Percentiles rank a stretch among this genome's conserved stretches.
phyloP scores from a whole-genome alignment of 1,140 invertebrate genomes.

The Drosophila saltans region DNA sequence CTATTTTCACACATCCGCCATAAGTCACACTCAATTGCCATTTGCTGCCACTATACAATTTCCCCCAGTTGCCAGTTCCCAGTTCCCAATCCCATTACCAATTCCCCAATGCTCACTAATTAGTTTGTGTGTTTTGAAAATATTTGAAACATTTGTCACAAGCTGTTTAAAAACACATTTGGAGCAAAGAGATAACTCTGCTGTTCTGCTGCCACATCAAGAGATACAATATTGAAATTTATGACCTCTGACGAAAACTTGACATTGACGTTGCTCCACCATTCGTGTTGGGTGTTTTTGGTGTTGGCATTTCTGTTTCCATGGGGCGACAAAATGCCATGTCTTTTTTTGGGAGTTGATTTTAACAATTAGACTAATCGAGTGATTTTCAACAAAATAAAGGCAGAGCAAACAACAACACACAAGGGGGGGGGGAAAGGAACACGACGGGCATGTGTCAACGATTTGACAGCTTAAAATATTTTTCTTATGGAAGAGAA shows the following conservation, averaged over 20 bases:
- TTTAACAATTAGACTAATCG: constrained; percentile 80
- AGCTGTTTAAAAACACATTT: constrained; percentile 73
- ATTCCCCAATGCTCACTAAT: constrained; percentile 41
- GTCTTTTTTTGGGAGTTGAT: constrained; percentile 46
- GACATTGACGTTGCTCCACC: constrained; percentile 56
- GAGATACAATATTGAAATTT: constrained; percentile 39
- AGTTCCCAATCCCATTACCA: constrained; percentile 27
- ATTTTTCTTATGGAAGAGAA: constrained; percentile 38
- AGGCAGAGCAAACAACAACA: constrained; percentile 26
- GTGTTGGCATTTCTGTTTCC: constrained; percentile 33
- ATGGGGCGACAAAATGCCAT: constrained; percentile 62
- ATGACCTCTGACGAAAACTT: constrained; percentile 69
- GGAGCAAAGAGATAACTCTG: constrained; percentile 39
- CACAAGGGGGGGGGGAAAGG: not conserved
- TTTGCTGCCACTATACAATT: constrained; percentile 15
- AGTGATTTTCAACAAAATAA: constrained; percentile 66
- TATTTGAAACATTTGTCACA: constrained; percentile 68
- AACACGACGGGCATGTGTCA: constrained; percentile 72
- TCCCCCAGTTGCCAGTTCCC: constrained; percentile 13
- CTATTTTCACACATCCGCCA: constrained; percentile 9
- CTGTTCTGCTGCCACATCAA: constrained; percentile 19
- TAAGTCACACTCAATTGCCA: constrained; percentile 35
- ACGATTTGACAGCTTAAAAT: constrained; percentile 79
- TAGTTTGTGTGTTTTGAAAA: constrained; percentile 41
- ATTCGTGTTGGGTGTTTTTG: not conserved